These are phyloP conservation scores for Pteropus alecto DNA, from an alignment of 2,113 vertebrate genomes.

Conservation along the genomic window DNA sequence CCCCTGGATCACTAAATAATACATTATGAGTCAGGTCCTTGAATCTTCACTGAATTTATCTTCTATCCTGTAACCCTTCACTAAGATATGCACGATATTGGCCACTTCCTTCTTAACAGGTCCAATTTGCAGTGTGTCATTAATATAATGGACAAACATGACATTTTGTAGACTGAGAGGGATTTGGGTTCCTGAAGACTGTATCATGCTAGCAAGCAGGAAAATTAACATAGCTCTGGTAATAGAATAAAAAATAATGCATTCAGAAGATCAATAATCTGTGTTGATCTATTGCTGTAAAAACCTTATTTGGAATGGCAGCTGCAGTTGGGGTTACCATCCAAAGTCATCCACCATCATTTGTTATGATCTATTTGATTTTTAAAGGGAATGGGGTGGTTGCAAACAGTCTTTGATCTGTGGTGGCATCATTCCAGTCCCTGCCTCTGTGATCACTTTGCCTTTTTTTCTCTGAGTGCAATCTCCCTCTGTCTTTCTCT, in stretches of 20 bases:
- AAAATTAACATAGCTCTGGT: not conserved
- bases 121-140: not conserved
- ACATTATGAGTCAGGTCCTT: not conserved
- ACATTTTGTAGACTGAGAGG: not conserved
- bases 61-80: not conserved
- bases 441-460: not conserved
- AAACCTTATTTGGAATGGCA: not conserved
- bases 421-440: not conserved
- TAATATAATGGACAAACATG: not conserved
- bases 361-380: not conserved
- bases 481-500: not conserved
- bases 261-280: not conserved
- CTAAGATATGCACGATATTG: not conserved
- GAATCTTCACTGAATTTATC: not conserved
- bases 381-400: not conserved
- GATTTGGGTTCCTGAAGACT: not conserved
- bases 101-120: not conserved
- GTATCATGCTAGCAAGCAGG: not conserved
- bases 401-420: not conserved
- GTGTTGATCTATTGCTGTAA: not conserved
- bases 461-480: not conserved
- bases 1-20: not conserved
- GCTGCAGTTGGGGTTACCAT: not conserved
- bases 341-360: not conserved
- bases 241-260: not conserved